These are phyloP conservation scores for Luperina nickerlii DNA, from an alignment of 2,888 invertebrate genomes.

Conservation along the genomic window DNA sequence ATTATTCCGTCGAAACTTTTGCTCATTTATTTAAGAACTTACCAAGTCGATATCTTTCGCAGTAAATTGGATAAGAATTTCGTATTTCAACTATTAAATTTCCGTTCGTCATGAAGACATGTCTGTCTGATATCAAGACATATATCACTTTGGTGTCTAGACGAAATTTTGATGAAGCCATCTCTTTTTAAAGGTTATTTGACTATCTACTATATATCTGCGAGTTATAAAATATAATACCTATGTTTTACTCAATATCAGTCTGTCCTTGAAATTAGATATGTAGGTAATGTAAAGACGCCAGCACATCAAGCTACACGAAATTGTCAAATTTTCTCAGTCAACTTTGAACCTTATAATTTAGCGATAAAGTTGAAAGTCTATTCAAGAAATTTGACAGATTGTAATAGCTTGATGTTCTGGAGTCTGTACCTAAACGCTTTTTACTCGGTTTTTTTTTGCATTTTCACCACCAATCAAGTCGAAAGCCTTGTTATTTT, in stretches of 20 bases:
- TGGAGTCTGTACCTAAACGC: not conserved
- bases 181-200: constrained; percentile 26
- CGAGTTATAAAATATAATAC: not conserved
- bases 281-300: not conserved
- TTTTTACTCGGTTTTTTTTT: not conserved
- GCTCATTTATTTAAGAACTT: constrained; percentile 59
- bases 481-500: not conserved
- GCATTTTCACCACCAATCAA: not conserved
- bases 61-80: constrained; percentile 56
- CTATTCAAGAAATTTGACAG: too few relatives aligned
- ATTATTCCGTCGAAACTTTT: constrained; percentile 54
- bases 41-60: constrained; percentile 55
- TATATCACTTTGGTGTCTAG: constrained; percentile 48
- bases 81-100: constrained; percentile 57
- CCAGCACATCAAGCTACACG: too few relatives aligned
- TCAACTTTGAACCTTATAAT: too few relatives aligned
- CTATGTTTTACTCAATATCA: not conserved
- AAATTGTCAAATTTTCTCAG: too few relatives aligned
- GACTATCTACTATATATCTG: constrained; percentile 13
- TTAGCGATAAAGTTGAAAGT: too few relatives aligned
- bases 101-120: constrained; percentile 52
- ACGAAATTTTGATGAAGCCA: constrained; percentile 15
- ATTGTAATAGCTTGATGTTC: too few relatives aligned
- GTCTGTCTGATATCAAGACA: constrained; percentile 46
- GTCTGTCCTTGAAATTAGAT: not conserved